phyloP scores from a whole-genome alignment of 1,140 invertebrate genomes.

The Eufriesea mexicana region DNA sequence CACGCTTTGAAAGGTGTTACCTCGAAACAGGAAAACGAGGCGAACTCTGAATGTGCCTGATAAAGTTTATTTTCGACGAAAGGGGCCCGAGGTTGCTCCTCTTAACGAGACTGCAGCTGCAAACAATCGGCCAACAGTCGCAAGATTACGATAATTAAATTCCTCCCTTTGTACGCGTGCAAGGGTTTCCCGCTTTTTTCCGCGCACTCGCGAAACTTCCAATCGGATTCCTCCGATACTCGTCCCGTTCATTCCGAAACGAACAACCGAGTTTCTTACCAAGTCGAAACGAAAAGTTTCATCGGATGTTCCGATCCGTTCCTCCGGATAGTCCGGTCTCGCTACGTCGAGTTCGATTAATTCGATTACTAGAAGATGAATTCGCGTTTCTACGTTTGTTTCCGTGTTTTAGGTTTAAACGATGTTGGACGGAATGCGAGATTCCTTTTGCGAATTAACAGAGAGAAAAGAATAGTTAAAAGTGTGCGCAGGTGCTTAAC shows the following conservation, averaged over 20 bases:
- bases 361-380: background rate
- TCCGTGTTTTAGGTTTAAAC: no score
- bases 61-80: background rate
- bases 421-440: background rate
- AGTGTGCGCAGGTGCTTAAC: background rate
- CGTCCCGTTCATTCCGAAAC: background rate
- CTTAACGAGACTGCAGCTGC: background rate
- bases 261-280: background rate
- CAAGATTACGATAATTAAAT: constrained; percentile 34
- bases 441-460: background rate
- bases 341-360: background rate
- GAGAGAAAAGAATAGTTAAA: background rate
- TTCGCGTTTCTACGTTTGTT: background rate
- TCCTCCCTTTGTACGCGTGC: background rate
- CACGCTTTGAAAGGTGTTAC: background rate
- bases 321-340: background rate
- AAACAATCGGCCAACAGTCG: constrained; percentile 4
- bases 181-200: background rate
- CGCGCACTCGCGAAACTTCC: background rate
- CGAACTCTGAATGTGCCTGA: background rate
- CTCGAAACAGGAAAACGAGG: background rate
- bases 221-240: background rate
- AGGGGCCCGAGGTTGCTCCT: background rate
- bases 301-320: background rate
- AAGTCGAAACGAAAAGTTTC: background rate